Evolutionary conservation across 92 coral and sea anemone species (phyloP).

Genomic region (Ricordea florida): DNA sequence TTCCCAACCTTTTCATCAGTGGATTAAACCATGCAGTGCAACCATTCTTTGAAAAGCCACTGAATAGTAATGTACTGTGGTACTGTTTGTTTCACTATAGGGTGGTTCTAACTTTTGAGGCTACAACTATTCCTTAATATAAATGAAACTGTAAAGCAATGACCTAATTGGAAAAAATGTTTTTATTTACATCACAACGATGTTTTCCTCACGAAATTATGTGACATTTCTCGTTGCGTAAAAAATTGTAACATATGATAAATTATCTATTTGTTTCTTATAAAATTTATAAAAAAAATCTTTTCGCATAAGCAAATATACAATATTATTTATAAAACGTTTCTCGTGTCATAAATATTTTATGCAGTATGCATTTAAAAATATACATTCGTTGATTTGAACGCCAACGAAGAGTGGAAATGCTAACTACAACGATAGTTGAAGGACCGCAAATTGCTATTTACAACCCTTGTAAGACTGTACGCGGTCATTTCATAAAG

Average conservation of each 20-base stretch:
- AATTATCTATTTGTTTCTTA: constrained; percentile 83
- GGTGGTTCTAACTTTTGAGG: too few species aligned
- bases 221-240: constrained; percentile 57
- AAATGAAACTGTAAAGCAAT: too few species aligned
- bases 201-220: constrained; percentile 51
- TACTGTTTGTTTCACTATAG: too few species aligned
- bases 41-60: too few species aligned
- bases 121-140: too few species aligned
- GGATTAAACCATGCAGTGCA: too few species aligned
- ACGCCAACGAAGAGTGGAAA: constrained; percentile 9
- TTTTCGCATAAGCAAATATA: constrained; percentile 75
- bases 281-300: constrained; percentile 71
- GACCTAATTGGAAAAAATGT: too few species aligned
- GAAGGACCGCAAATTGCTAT: constrained; percentile 15
- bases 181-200: constrained; percentile 68
- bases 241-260: constrained; percentile 71
- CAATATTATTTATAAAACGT: constrained; percentile 73
- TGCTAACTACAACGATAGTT: constrained; percentile 15
- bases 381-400: constrained; percentile 60
- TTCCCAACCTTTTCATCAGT: too few species aligned
- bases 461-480: constrained; percentile 38
- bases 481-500: too few species aligned
- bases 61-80: too few species aligned
- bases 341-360: constrained; percentile 73
- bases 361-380: constrained; percentile 66